Evolutionary conservation across 2,797 vertebrate genomes (phyloP).

Genomic region (Etheostoma nigrum): DNA sequence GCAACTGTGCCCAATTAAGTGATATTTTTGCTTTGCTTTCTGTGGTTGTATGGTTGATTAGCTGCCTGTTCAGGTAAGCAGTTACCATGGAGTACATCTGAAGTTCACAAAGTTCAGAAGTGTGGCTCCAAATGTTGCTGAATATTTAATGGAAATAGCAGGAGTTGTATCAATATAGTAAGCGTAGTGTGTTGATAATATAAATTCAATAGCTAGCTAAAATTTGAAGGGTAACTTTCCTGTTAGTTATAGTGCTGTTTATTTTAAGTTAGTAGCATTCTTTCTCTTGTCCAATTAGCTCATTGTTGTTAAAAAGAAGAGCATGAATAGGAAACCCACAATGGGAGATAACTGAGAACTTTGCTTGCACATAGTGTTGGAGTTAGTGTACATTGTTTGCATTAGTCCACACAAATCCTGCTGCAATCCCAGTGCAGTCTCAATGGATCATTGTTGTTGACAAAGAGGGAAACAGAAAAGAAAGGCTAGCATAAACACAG

Average conservation of each 20-base stretch:
- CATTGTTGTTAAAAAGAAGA: slow-evolving; percentile 10
- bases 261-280: not conserved
- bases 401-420: slow-evolving; percentile 12
- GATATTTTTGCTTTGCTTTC: slow-evolving; percentile 63
- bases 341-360: not conserved
- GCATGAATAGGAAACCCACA: not conserved
- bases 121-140: not conserved
- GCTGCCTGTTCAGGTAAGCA: slow-evolving; percentile 58
- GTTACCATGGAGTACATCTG: slow-evolving; percentile 7
- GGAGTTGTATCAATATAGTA: slow-evolving; percentile 3
- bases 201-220: slow-evolving; percentile 3
- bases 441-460: slow-evolving; percentile 29
- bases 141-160: slow-evolving; percentile 5
- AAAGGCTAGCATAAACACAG: slow-evolving; percentile 10
- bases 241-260: not conserved
- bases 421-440: not conserved
- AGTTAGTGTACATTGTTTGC: not conserved
- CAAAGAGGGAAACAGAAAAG: slow-evolving; percentile 6
- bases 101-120: slow-evolving; percentile 45
- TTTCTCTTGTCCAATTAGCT: slow-evolving; percentile 3
- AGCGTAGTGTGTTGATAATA: not conserved
- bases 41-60: slow-evolving; percentile 59
- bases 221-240: slow-evolving; percentile 1
- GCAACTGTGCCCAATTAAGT: slow-evolving; percentile 75
- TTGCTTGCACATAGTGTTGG: not conserved